Percentiles rank a stretch among this genome's conserved stretches.
Conservation (phyloP, 2,113 vertebrate genomes). For the Paramisgurnus dabryanus region DNA sequence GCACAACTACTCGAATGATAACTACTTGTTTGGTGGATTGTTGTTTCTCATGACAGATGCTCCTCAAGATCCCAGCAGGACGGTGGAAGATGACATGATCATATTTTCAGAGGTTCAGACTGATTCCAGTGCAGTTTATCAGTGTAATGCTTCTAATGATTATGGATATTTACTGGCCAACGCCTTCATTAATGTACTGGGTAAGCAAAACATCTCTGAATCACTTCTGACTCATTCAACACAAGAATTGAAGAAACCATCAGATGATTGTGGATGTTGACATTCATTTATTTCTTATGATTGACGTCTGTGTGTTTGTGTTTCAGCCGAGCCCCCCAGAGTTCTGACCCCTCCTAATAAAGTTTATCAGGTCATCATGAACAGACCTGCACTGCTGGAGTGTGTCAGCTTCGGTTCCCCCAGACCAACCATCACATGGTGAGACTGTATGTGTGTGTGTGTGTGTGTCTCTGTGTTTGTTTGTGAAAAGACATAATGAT, state of each 20-base stretch:
- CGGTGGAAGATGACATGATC: slow-evolving; percentile 89
- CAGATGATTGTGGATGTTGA: neutral
- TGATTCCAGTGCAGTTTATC: slow-evolving; percentile 91
- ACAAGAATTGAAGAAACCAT: too few species aligned
- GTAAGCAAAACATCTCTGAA: slow-evolving; percentile 72
- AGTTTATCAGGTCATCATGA: slow-evolving; percentile 88
- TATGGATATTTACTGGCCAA: slow-evolving; percentile 93
- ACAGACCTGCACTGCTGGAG: slow-evolving; percentile 82
- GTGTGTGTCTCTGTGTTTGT: neutral
- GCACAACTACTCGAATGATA: too few species aligned
- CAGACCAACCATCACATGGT: slow-evolving; percentile 90
- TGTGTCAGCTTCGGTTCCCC: slow-evolving; percentile 93
- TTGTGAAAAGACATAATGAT: neutral
- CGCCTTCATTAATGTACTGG: slow-evolving; percentile 94
- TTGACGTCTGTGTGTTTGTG: slow-evolving; percentile 45
- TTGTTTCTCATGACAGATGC: slow-evolving; percentile 73
- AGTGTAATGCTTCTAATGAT: slow-evolving; percentile 94
- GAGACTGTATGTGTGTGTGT: neutral
- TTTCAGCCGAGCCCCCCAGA: slow-evolving; percentile 89
- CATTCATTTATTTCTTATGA: neutral
- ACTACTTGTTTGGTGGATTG: neutral
- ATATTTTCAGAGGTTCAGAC: slow-evolving; percentile 88
- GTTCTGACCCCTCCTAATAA: slow-evolving; percentile 84
- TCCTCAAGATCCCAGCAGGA: slow-evolving; percentile 86
- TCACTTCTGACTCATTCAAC: too few species aligned